Percentiles rank a stretch among this genome's conserved stretches.
Evolutionary conservation across 2,888 invertebrate species (phyloP).

Genomic region (Thymelicus acteon): DNA sequence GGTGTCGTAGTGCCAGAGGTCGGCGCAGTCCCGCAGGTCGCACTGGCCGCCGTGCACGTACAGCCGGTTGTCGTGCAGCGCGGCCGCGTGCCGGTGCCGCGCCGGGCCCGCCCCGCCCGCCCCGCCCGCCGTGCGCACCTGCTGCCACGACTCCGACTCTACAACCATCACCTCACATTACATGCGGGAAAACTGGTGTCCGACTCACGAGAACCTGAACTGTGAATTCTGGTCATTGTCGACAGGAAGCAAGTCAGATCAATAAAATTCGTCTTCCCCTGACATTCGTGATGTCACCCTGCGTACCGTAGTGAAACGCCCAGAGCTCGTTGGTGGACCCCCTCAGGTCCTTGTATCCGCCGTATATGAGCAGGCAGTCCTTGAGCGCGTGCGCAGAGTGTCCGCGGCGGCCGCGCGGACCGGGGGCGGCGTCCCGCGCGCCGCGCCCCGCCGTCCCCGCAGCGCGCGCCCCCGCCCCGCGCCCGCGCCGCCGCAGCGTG

Average conservation of each 20-base stretch:
- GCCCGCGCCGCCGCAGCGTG: conserved; percentile 55
- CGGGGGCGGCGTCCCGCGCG: conserved; percentile 66
- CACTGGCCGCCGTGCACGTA: conserved; percentile 96
- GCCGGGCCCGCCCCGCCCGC: conserved; percentile 78
- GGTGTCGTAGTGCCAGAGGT: conserved; percentile 93
- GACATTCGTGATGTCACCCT: neutral
- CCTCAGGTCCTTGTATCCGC: conserved; percentile 93
- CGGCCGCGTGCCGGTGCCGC: conserved; percentile 93
- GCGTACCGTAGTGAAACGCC: conserved; percentile 93
- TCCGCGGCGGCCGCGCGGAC: conserved; percentile 91
- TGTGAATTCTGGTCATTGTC: too few species aligned
- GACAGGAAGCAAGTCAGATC: too few species aligned
- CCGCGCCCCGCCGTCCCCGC: conserved; percentile 66
- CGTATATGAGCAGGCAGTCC: conserved; percentile 93
- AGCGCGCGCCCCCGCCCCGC: conserved; percentile 83
- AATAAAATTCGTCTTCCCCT: too few species aligned
- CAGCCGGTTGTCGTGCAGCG: conserved; percentile 90
- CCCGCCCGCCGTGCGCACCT: conserved; percentile 61
- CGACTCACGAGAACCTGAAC: too few species aligned
- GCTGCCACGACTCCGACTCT: conserved; percentile 94
- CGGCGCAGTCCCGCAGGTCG: conserved; percentile 90
- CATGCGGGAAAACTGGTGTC: too few species aligned
- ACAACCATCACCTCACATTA: conserved; percentile 32
- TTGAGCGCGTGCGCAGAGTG: conserved; percentile 92
- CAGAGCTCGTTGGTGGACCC: conserved; percentile 94